Percentiles rank a stretch among this genome's conserved stretches.
Conservation (phyloP, 1,140 invertebrate species). For the Megalopta genalis region DNA sequence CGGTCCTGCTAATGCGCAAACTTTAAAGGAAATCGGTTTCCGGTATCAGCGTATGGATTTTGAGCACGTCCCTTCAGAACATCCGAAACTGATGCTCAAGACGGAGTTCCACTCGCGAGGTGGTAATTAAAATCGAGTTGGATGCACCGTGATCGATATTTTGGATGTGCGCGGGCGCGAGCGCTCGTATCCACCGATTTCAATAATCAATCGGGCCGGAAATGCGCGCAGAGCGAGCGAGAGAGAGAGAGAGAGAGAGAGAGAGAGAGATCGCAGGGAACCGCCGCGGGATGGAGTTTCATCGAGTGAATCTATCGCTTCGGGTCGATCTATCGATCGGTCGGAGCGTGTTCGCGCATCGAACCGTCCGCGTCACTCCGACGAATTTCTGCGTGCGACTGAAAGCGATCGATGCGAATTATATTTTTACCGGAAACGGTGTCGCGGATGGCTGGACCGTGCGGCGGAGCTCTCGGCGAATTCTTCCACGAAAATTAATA, state of each 20-base stretch:
- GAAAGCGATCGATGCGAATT: slow-evolving; percentile 3
- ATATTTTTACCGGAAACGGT: slow-evolving; percentile 1
- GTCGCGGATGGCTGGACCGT: neutral
- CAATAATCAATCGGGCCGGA: slow-evolving; percentile 12
- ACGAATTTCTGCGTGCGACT: neutral
- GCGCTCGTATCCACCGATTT: neutral
- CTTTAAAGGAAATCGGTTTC: too few relatives aligned
- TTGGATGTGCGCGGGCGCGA: neutral
- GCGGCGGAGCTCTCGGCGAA: too few relatives aligned
- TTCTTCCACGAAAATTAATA: slow-evolving; percentile 1
- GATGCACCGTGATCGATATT: slow-evolving; percentile 1
- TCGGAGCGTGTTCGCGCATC: neutral
- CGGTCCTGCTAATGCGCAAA: too few relatives aligned
- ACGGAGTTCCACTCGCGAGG: neutral
- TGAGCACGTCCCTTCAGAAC: neutral
- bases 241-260: too few relatives aligned
- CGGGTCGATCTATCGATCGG: neutral
- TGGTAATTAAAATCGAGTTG: slow-evolving; percentile 9
- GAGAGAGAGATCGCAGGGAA: neutral
- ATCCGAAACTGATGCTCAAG: neutral
- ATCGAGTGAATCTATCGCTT: neutral
- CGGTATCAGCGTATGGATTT: too few relatives aligned
- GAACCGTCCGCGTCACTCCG: neutral
- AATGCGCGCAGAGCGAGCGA: neutral
- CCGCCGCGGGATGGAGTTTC: neutral